Evolutionary conservation across 2,113 vertebrate species (phyloP).

Genomic region (Neoarius graeffei): DNA sequence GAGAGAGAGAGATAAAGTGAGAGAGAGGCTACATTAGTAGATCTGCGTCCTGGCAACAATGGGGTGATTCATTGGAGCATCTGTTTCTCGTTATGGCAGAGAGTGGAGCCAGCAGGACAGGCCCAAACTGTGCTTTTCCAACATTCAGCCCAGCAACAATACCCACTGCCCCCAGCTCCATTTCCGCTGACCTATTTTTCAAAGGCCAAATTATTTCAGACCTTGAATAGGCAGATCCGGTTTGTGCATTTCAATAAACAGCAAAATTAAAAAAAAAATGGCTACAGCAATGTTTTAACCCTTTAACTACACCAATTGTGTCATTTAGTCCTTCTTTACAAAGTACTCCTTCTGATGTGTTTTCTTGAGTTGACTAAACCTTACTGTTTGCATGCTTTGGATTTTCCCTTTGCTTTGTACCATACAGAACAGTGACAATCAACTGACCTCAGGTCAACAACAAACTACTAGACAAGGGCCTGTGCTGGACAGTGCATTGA

Average conservation of each 20-base stretch:
- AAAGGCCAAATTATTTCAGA: slow-evolving; percentile 52
- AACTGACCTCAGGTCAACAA: background rate
- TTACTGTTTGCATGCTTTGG: background rate
- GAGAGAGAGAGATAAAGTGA: slow-evolving; percentile 46
- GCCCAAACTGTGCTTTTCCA: slow-evolving; percentile 71
- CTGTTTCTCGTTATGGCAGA: slow-evolving; percentile 76
- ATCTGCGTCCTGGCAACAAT: slow-evolving; percentile 71
- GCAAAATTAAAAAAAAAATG: background rate
- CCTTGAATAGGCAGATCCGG: slow-evolving; percentile 45
- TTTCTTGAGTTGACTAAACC: background rate
- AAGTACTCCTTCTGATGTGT: background rate
- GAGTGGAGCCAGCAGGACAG: slow-evolving; percentile 69
- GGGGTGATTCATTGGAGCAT: slow-evolving; percentile 80
- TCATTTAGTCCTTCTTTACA: background rate
- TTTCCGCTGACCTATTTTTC: slow-evolving; percentile 79
- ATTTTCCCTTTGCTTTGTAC: background rate
- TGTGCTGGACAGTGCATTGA: background rate
- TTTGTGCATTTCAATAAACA: slow-evolving; percentile 19
- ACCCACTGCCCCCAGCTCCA: slow-evolving; percentile 62
- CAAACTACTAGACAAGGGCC: background rate
- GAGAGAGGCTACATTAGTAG: slow-evolving; percentile 45
- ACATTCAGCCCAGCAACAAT: slow-evolving; percentile 72
- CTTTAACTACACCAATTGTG: background rate
- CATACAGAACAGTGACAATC: background rate
- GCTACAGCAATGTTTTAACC: slow-evolving; percentile 3